These are phyloP conservation scores for Pogonophryne albipinna DNA, from an alignment of 2,797 vertebrate species.

Conservation along the genomic window DNA sequence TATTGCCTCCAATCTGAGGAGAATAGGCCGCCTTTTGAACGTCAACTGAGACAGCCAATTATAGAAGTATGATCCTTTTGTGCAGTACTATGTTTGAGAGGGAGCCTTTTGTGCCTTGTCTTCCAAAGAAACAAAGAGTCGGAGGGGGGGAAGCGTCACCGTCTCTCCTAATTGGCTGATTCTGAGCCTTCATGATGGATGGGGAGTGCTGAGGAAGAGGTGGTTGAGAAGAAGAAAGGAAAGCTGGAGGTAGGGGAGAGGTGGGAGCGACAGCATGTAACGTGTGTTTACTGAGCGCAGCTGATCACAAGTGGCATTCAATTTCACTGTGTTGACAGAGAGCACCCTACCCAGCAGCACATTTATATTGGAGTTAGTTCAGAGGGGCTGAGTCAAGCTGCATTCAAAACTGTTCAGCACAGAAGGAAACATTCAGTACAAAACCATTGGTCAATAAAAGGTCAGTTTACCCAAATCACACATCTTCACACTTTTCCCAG, in stretches of 20 bases:
- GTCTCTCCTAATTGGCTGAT: conserved; percentile 73
- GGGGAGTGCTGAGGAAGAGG: conserved; percentile 37
- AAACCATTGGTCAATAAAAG: neutral
- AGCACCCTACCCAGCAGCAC: neutral
- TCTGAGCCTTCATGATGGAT: conserved; percentile 56
- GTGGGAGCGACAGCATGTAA: conserved; percentile 37
- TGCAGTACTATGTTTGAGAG: conserved; percentile 55
- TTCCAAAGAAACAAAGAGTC: conserved; percentile 68
- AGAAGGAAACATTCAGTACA: neutral
- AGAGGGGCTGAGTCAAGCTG: neutral
- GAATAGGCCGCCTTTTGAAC: conserved; percentile 58
- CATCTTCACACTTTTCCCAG: neutral
- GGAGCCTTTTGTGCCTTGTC: conserved; percentile 62
- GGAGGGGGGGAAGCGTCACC: conserved; percentile 35
- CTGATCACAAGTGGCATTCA: conserved; percentile 52
- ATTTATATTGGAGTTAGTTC: neutral
- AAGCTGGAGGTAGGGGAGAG: conserved; percentile 12
- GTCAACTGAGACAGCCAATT: conserved; percentile 72
- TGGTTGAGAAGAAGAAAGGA: conserved; percentile 35
- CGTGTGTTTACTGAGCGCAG: conserved; percentile 44
- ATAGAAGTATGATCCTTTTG: conserved; percentile 72
- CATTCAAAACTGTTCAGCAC: neutral
- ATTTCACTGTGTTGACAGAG: conserved; percentile 47
- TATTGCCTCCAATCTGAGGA: conserved; percentile 65
- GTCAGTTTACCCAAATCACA: neutral